Evolutionary conservation across 2,888 invertebrate genomes (phyloP).

Genomic region (Lepidocyrtoides sp.): DNA sequence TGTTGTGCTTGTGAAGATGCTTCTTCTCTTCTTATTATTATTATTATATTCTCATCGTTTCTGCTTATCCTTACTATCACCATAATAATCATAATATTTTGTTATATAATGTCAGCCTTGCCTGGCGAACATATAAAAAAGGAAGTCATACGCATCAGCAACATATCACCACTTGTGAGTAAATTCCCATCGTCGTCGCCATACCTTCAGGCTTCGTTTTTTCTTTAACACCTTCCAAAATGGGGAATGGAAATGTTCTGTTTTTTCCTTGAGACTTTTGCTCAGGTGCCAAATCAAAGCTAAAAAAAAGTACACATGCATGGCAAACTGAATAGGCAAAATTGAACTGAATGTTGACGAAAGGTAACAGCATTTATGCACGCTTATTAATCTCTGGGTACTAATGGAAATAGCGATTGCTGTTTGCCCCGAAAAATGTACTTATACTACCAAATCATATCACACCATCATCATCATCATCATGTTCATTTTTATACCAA

Average conservation of each 20-base stretch:
- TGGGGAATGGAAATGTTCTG: conserved; percentile 44
- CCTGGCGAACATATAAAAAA: background rate
- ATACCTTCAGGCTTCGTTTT: conserved; percentile 24
- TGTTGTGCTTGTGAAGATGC: conserved; percentile 21
- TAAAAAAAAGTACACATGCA: background rate
- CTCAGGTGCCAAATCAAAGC: background rate
- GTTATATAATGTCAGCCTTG: background rate
- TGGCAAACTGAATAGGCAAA: background rate
- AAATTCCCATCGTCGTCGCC: background rate
- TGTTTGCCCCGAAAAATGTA: too few relatives aligned
- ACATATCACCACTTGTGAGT: conserved; percentile 15
- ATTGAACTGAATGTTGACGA: background rate
- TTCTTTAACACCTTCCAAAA: conserved; percentile 26
- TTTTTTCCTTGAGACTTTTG: background rate
- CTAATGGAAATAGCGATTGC: background rate
- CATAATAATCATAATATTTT: background rate
- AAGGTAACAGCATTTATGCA: background rate
- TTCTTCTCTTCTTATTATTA: background rate
- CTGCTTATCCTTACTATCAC: conserved; percentile 12
- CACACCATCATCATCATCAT: too few relatives aligned
- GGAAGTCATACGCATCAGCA: background rate
- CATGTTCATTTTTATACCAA: too few relatives aligned
- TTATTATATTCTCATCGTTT: background rate
- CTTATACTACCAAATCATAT: too few relatives aligned
- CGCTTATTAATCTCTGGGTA: background rate